Conservation (phyloP, 2,797 vertebrate species). For the Moxostoma hubbsi region DNA sequence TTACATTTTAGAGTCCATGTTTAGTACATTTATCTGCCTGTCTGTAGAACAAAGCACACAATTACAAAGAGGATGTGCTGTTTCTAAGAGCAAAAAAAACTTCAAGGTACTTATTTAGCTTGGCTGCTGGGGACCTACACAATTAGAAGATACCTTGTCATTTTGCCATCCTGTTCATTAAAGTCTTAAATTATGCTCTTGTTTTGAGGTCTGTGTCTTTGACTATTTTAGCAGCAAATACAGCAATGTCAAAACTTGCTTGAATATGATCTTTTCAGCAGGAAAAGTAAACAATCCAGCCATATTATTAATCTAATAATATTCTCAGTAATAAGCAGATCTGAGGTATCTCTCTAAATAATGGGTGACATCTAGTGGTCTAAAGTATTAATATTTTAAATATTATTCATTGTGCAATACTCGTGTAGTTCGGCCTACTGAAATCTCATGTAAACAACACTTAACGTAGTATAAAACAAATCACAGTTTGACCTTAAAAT, state of each 20-base stretch:
- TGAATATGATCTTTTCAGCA: not conserved
- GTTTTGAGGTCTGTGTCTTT: not conserved
- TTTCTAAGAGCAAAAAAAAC: not conserved
- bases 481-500: too few relatives aligned
- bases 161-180: slow-evolving; percentile 27
- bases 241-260: not conserved
- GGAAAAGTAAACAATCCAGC: not conserved
- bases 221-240: not conserved
- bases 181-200: not conserved
- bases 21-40: not conserved
- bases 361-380: slow-evolving; percentile 42
- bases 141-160: slow-evolving; percentile 37
- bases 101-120: slow-evolving; percentile 15
- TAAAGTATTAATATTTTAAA: not conserved
- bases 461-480: not conserved
- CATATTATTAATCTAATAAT: too few relatives aligned
- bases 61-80: slow-evolving; percentile 14
- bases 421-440: not conserved
- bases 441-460: too few relatives aligned
- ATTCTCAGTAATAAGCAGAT: not conserved
- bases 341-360: not conserved
- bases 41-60: slow-evolving; percentile 5
- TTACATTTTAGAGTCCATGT: not conserved
- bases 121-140: slow-evolving; percentile 1
- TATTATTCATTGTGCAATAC: not conserved